Percentiles rank a stretch among this genome's conserved stretches.
These are phyloP conservation scores for Oscarella lobularis DNA, from an alignment of 37 sponge, comb jelly and placozoan species.

Conservation along the genomic window DNA sequence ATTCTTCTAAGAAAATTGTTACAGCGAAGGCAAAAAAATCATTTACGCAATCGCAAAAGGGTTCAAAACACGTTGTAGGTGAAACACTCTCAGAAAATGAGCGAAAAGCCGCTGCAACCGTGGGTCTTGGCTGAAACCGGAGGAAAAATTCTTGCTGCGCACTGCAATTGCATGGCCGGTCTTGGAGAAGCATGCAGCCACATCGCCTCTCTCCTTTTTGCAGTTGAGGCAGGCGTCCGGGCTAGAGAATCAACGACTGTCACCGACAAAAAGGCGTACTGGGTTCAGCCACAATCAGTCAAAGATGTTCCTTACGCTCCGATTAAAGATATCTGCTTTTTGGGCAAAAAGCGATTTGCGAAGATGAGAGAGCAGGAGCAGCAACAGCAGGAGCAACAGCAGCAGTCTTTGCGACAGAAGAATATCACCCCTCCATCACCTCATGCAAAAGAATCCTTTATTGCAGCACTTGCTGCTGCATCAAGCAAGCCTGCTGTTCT, in stretches of 20 bases:
- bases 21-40: constrained; percentile 23
- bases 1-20: constrained; percentile 18
- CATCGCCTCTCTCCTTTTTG: constrained; percentile 41
- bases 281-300: constrained; percentile 22
- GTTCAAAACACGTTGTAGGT: constrained; percentile 9
- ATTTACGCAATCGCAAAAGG: not conserved
- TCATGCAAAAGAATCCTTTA: too few species aligned
- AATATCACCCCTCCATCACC: too few species aligned
- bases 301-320: constrained; percentile 30
- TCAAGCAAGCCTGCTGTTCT: too few species aligned
- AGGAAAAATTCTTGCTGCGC: constrained; percentile 32
- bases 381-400: too few species aligned
- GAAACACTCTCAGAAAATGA: constrained; percentile 26
- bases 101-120: constrained; percentile 27
- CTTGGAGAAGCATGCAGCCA: constrained; percentile 52
- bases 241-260: constrained; percentile 26
- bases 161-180: constrained; percentile 72
- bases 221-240: constrained; percentile 17
- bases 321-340: constrained; percentile 19
- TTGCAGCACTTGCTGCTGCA: too few species aligned
- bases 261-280: constrained; percentile 36
- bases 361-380: too few species aligned
- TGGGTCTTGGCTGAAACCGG: constrained; percentile 20
- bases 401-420: too few species aligned
- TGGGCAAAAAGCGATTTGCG: constrained; percentile 21